Evolutionary conservation across 1,140 invertebrate genomes (phyloP).

Genomic region (Meloidogyne hapla): DNA sequence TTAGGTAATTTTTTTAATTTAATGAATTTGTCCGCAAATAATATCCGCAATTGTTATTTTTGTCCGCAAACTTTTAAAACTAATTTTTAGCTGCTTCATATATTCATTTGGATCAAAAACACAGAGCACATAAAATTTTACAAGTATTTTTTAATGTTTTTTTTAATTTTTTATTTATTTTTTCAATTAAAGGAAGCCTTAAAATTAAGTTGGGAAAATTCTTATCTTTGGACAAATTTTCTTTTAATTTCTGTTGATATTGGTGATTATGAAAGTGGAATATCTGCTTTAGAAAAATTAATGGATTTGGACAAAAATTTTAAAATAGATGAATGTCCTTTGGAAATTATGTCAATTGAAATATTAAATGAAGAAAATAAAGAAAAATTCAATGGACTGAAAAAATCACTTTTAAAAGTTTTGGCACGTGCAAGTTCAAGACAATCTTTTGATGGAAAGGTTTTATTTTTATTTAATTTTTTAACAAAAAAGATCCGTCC

Average conservation of each 20-base stretch:
- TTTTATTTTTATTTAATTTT: not conserved
- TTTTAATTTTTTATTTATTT: not conserved
- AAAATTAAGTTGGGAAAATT: conserved; percentile 27
- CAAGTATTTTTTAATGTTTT: conserved; percentile 22
- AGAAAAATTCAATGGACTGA: not conserved
- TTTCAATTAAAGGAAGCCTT: conserved; percentile 13
- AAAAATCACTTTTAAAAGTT: conserved; percentile 8
- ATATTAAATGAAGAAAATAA: conserved; percentile 7
- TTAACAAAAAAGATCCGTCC: no score
- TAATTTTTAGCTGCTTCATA: conserved; percentile 29
- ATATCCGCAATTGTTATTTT: no score
- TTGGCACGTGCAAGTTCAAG: conserved; percentile 19
- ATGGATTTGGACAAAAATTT: conserved; percentile 28
- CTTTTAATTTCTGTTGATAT: conserved; percentile 36
- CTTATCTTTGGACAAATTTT: conserved; percentile 26
- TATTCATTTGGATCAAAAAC: conserved; percentile 34
- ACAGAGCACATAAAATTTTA: conserved; percentile 37
- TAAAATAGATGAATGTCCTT: conserved; percentile 23
- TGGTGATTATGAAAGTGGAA: conserved; percentile 23
- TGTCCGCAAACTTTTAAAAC: no score
- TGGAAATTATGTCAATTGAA: conserved; percentile 18
- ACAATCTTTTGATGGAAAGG: conserved; percentile 28
- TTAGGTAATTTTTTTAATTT: conserved; percentile 3
- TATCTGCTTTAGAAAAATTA: conserved; percentile 27
- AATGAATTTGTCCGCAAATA: no score